These are phyloP conservation scores for Cheumatopsyche charites DNA, from an alignment of 1,140 invertebrate species.

Conservation along the genomic window DNA sequence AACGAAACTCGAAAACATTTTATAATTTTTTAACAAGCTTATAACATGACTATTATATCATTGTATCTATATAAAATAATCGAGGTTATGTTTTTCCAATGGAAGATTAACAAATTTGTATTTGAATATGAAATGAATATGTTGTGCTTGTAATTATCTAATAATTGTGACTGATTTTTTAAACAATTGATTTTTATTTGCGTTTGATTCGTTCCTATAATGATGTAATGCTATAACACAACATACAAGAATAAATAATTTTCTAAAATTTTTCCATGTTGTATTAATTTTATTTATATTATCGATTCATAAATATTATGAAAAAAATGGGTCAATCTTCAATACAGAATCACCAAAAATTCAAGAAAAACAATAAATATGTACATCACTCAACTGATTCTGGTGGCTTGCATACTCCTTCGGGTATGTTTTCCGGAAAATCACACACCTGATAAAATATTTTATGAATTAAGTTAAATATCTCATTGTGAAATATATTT, in stretches of 20 bases:
- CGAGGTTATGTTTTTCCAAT: constrained; percentile 10
- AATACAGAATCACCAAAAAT: too few species aligned
- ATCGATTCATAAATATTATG: too few species aligned
- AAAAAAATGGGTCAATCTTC: too few species aligned
- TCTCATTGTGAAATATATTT: background rate
- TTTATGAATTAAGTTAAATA: constrained; percentile 9
- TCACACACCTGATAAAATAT: constrained; percentile 20
- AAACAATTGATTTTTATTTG: constrained; percentile 45
- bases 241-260: constrained; percentile 46
- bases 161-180: constrained; percentile 47
- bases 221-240: constrained; percentile 40
- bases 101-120: constrained; percentile 7
- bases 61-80: constrained; percentile 8
- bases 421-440: constrained; percentile 1
- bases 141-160: constrained; percentile 46
- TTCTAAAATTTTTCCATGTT: constrained; percentile 44
- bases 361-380: too few species aligned
- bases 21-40: constrained; percentile 22
- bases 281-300: background rate
- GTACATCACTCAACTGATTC: too few species aligned
- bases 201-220: constrained; percentile 41
- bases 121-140: constrained; percentile 29
- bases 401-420: constrained; percentile 17
- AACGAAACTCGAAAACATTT: background rate
- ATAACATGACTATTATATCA: constrained; percentile 17